A percentile compares a stretch with the other conserved stretches of the same genome.
These are phyloP conservation scores for Masnerella sp. DNA, from an alignment of 2,888 invertebrate genomes.

Conservation along the genomic window DNA sequence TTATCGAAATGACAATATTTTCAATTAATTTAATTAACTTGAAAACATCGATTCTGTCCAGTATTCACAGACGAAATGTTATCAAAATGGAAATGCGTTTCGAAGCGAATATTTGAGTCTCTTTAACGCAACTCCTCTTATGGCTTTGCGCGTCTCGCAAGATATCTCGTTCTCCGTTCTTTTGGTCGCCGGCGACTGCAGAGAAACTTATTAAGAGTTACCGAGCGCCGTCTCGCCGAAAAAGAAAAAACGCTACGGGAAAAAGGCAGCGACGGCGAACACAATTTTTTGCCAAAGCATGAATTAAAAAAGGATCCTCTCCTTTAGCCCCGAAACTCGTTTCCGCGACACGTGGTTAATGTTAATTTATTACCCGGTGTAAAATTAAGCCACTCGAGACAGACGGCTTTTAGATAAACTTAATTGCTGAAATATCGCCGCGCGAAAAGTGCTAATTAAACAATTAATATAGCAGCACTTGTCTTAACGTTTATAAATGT, in stretches of 20 bases:
- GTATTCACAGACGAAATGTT: slow-evolving; percentile 25
- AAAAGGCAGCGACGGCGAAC: slow-evolving; percentile 6
- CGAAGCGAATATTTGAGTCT: slow-evolving; percentile 33
- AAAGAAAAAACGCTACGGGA: slow-evolving; percentile 8
- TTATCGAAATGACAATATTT: no score
- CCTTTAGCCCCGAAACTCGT: slow-evolving; percentile 16
- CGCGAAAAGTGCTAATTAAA: neutral
- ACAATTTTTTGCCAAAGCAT: slow-evolving; percentile 39
- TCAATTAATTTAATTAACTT: no score
- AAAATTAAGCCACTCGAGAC: slow-evolving; percentile 10
- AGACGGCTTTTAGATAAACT: neutral
- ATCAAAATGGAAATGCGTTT: slow-evolving; percentile 45
- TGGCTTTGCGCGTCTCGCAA: slow-evolving; percentile 35
- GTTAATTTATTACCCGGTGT: slow-evolving; percentile 21
- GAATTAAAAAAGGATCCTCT: slow-evolving; percentile 20
- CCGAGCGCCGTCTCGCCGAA: slow-evolving; percentile 36
- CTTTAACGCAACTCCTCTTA: slow-evolving; percentile 37
- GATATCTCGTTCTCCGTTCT: slow-evolving; percentile 30
- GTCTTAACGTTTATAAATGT: no score
- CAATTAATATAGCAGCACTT: no score
- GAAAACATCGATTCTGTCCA: no score
- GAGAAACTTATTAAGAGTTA: slow-evolving; percentile 58
- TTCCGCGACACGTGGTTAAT: slow-evolving; percentile 8
- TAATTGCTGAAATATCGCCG: neutral
- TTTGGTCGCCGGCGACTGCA: slow-evolving; percentile 32